These are phyloP conservation scores for Fragariocoptes setiger DNA, from an alignment of 1,140 invertebrate species.

Conservation along the genomic window DNA sequence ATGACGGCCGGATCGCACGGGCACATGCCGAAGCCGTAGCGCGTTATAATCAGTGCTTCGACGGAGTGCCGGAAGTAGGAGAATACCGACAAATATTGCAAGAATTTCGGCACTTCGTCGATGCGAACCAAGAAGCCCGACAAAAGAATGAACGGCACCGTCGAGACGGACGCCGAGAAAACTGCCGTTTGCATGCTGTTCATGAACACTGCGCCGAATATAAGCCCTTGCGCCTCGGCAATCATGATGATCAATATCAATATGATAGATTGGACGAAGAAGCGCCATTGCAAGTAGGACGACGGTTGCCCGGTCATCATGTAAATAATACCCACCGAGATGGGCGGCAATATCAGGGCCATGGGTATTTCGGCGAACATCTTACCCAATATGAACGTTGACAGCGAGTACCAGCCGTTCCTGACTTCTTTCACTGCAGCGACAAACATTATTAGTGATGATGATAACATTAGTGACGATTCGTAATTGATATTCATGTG, in stretches of 20 bases:
- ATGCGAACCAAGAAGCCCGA: constrained; percentile 41
- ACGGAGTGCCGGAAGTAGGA: constrained; percentile 69
- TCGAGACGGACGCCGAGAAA: not conserved
- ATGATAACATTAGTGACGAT: too few relatives aligned
- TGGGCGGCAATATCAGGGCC: not conserved
- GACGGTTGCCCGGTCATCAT: constrained; percentile 13
- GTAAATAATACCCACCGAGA: not conserved
- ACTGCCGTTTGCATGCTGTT: constrained; percentile 2
- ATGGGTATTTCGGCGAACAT: constrained; percentile 2
- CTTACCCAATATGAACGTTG: not conserved
- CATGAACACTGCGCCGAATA: constrained; percentile 2
- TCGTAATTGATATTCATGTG: too few relatives aligned
- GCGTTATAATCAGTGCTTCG: constrained; percentile 54
- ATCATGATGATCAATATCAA: constrained; percentile 23
- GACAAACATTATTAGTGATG: too few relatives aligned
- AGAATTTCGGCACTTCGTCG: constrained; percentile 54
- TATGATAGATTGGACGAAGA: constrained; percentile 40
- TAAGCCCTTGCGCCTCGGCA: not conserved
- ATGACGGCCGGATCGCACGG: not conserved
- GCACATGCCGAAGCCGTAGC: constrained; percentile 42
- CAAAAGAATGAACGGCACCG: constrained; percentile 2
- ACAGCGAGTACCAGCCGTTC: not conserved
- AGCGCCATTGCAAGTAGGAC: constrained; percentile 35
- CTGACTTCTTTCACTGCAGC: too few relatives aligned
- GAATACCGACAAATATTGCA: constrained; percentile 57